Evolutionary conservation across 2,888 invertebrate species (phyloP), one percentile per base, ranked within the genome.

Genomic region (Drosophila helvetica): DNA sequence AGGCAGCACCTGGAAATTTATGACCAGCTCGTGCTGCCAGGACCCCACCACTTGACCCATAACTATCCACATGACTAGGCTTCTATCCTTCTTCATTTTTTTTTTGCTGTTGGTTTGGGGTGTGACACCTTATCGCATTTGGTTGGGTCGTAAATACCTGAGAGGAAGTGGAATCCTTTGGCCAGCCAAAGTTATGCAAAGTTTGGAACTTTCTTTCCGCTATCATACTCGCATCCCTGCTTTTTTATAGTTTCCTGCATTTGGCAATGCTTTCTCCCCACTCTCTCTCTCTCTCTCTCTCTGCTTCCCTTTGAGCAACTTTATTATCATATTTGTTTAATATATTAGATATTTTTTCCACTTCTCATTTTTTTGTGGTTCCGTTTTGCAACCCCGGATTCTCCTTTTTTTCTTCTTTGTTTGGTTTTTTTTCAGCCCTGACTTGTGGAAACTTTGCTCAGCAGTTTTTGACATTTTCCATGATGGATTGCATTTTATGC

Each of bases 391-490:
- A 70, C 80, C 80, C 75, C 70, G 69, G 63, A 65, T 65, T 64
- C 57, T 42, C 52, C 47, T 48, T 71, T 46, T 46, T 71, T 68
- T 57, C 52, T 55, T 65, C 22, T 25, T 57, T 58, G 9, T 33
- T 70, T 56, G 33, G 33, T 18, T 61, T 75, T 82, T 80, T 82
- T 84, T 80, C 75, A 74, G 71, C 77, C 74, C 79, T 80, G 88
- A 86, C 86, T 84, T 80, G 77, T 77, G 76, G 65, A 77, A 77
- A 78, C 76, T 89, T 87, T 74, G 87, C 89, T 89, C 90, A 91
- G 89, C 90, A 90, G 90, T 90, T 90, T 90, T 89, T 91, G 91
- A 90, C 90, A 90, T 88, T 90, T 90, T 89, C 47, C 80, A 90
- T 90, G 90, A 90, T 90, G 90, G 91, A 90, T 90, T 89, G 89